Evolutionary conservation across 2,888 invertebrate species (phyloP), one percentile per base, ranked within the genome.

Genomic region (Agrenia bidenticulata): DNA sequence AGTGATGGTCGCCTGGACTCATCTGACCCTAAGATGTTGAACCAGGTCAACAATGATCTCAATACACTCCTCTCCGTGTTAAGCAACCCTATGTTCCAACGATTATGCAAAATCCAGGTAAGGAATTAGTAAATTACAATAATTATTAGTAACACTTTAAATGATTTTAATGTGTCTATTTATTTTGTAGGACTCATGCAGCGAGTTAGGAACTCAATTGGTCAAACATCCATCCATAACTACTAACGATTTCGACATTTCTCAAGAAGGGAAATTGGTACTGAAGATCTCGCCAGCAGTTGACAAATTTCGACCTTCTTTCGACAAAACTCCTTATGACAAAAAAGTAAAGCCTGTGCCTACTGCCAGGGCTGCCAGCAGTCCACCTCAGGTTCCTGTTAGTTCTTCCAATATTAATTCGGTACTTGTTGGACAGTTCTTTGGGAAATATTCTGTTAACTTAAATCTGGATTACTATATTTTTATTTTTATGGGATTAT

Each of bases 231-330:
- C 94, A 15, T 94, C 94, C 21, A 92, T 94, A 79, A 83, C 94
- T 70, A 93, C 94, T 50, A 90, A 90, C 58, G 94, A 95, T 80
- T 96, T 96, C 81, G 94, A 95, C 79, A 92, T 97, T 63, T 90
- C 89, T 76, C 86, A 89, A 53, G 87, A 90, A 74, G 91, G 91
- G 78, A 87, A 89, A 77, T 80, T 89, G 64, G 84, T 88, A 41
- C 80, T 89, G 26, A 87, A 85, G 78, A 83, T 87, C 2, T 86
- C 86, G 58, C 83, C 85, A 24, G 75, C 72, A 45, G 68, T 59
- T 24, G 70, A 70, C 55, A 66, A 70, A n/a, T 72, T 72, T 58
- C 72, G 72, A 26, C 72, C 72, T 23, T 32, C 69, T n/a, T 76
- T 76, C 66, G 76, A 76, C 64, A 68, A 63, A 49, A 73, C 70